Evolutionary conservation across 2,888 invertebrate genomes (phyloP), one percentile per base, ranked within the genome.

Genomic region (Standfussiana lucernea): DNA sequence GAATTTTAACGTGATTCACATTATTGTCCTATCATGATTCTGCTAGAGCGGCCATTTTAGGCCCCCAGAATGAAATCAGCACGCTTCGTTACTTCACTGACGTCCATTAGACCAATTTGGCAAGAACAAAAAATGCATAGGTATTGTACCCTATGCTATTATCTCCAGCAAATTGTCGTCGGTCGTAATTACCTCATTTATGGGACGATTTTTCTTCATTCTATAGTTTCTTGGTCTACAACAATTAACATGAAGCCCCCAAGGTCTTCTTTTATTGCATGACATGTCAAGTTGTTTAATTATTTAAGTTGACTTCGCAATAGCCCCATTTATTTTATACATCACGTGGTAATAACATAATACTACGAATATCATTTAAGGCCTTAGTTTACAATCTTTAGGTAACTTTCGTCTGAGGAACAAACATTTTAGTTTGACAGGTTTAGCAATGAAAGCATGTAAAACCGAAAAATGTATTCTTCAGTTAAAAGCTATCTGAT

Each of bases 231-330:
- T 62, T n/a, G 40, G n/a, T 40, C 35, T 59, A 4, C 37, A 56
- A 65, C 68, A 64, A 68, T 77, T 59, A 69, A 28, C 4, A 3
- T 75, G 42, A 66, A 50, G 2, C 7, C 11, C 28, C 32, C 76
- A 75, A 82, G 82, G 82, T 66, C 37, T 37, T 13, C 24, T 15
- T 40, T 66, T n/a, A 75, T 61, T 32, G n/a, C n/a, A 45, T 61
- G 65, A 32, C 56, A 59, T 59, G 65, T 35, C 65, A 37, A 32
- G 2, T 53, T 66, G 8, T 61, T 66, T 61, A 28, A 75, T 37
- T 45, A 69, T 62, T 45, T 37, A 42, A 50, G 28, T 21, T 10
- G 15, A 42, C 42, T n/a, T 50, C 8, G 47, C 50, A 73, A 53
- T 73, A 21, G n/a, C n/a, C 13, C 8, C n/a, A 40, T 40, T 11